Evolutionary conservation across 2,888 invertebrate species (phyloP), one percentile per base, ranked within the genome.

Genomic region (Mythimna ferrago): DNA sequence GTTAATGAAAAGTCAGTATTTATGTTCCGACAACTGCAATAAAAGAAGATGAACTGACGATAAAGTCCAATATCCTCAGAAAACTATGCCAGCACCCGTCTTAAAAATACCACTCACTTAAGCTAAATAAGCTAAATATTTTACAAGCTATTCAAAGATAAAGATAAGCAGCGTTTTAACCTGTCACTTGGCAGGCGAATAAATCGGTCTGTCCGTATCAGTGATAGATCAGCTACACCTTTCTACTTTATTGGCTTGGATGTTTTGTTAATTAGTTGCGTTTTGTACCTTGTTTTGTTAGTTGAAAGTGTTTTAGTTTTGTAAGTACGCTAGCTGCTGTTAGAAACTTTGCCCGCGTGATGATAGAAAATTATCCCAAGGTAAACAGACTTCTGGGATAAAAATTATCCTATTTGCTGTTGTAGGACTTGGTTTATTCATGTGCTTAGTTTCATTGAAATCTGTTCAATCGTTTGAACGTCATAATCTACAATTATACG

Each of bases 181-280:
- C 73, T 77, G 78, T 76, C 76, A 84, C 58, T 66, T 54, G 48
- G 58, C 32, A 44, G 71, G 32, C 60, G 68, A 73, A 86, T 85
- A 86, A 85, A 85, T 86, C 80, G 80, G 38, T 38, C 63, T 26
- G 66, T 21, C 67, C 71, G 82, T 85, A 85, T 85, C 87, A 76
- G 68, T 82, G 85, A 85, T 86, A 86, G 85, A 85, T 85, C 82
- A 68, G 56, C 67, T 78, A 85, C 85, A 79, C 78, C 75, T 85
- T 71, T 75, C 66, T 76, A 73, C 81, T 83, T 83, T 87, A 87
- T 81, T 87, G 51, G 61, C 65, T 75, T 54, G 73, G 60, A 79
- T 81, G 85, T 82, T 78, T 71, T 75, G 73, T 79, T 85, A 85
- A 85, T 85, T 86, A 85, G 85, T 64, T 65, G 26, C 32, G 44